Conservation (phyloP, 2,113 vertebrate species). For the Astatotilapia flaviijosephi region DNA sequence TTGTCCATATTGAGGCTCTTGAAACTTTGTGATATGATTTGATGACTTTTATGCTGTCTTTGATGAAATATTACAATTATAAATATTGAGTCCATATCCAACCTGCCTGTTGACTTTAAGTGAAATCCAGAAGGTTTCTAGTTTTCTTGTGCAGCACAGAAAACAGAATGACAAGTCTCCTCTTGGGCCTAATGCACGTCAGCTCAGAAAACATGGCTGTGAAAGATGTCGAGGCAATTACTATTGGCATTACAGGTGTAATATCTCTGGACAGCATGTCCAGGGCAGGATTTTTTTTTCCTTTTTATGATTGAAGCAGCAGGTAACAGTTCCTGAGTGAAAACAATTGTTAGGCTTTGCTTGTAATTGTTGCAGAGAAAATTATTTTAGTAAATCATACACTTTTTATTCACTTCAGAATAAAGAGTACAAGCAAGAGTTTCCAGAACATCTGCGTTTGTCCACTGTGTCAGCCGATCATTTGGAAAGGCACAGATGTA, state of each 20-base stretch:
- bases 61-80: not conserved
- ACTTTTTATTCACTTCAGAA: not conserved
- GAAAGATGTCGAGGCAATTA: constrained; percentile 72
- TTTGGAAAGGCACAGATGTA: not conserved
- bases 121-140: not conserved
- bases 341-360: not conserved
- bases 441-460: not conserved
- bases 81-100: not conserved
- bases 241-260: constrained; percentile 54
- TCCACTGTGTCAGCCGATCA: not conserved
- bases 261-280: constrained; percentile 42
- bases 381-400: not conserved
- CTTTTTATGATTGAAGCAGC: not conserved
- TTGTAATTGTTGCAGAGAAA: not conserved
- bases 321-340: not conserved
- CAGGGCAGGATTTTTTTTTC: not conserved
- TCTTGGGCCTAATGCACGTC: constrained; percentile 10
- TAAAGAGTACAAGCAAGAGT: not conserved
- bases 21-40: not conserved
- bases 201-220: constrained; percentile 52
- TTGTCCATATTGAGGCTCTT: not conserved
- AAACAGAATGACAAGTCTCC: constrained; percentile 18
- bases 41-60: not conserved
- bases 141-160: not conserved
- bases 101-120: not conserved